Conservation (phyloP, 2,888 invertebrate genomes). For the Lepidonotus clava region DNA sequence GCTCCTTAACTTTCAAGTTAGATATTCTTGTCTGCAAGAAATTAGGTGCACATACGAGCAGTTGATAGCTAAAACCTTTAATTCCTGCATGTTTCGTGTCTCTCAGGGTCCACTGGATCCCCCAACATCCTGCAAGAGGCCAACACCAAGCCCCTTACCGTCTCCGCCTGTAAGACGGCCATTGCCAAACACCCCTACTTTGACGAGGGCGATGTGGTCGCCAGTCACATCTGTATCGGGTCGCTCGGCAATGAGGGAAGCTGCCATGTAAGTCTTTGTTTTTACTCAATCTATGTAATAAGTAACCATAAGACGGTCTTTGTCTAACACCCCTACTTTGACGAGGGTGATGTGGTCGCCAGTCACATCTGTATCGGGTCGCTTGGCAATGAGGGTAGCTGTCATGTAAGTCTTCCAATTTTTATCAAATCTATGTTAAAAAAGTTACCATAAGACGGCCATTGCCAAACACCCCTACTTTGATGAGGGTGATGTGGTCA, state of each 20-base stretch:
- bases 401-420: background rate
- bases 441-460: background rate
- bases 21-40: no score
- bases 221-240: background rate
- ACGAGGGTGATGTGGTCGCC: background rate
- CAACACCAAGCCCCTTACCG: background rate
- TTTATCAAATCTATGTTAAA: no score
- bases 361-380: background rate
- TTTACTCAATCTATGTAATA: no score
- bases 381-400: background rate
- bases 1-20: no score
- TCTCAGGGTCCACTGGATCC: conserved; percentile 14
- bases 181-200: background rate
- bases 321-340: background rate
- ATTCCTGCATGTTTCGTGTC: no score
- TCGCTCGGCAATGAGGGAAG: background rate
- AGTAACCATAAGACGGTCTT: no score
- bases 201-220: background rate
- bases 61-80: no score
- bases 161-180: background rate
- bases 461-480: background rate
- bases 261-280: background rate
- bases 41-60: no score
- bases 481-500: background rate
- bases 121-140: conserved; percentile 19